Base-by-base conservation (phyloP, 2,113 vertebrate species). In the Shinisaurus crocodilurus region DNA sequence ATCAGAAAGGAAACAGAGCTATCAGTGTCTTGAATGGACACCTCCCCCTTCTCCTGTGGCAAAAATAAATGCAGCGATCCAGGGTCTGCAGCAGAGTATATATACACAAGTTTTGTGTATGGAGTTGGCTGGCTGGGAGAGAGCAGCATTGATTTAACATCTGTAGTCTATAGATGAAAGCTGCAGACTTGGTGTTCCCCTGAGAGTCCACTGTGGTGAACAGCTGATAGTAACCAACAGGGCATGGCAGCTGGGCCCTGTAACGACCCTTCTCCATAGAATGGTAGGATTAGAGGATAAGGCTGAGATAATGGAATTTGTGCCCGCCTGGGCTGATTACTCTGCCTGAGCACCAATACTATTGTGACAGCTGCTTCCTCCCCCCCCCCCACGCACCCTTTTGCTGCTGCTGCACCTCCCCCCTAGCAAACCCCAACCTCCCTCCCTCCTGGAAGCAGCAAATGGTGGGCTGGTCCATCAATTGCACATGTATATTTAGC, bases 221-320 rank as follows among this genome's bases (percentile, higher is more conserved):
- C 94, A 85, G 86, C 94, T 96, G 94, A 93, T 95, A 90, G 90
- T 87, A 89, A 90, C 94, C 95, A 95, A 93, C 5, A 45, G 94
- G 87, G 93, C 82, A 89, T 90, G 95, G 93, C 96, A 97, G 95
- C 97, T 96, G 96, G 80, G 94, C 69, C 82, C 89, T 93, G 50
- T 91, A 88, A 92, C 89, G 95, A 84, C 79, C 63, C 50, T 91
- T 95, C 91, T 95, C 94, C 93, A 85, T 95, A 95, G 94, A 93
- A 93, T 70, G 15, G 85, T 86, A 92, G 95, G 94, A 96, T 96
- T 96, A 96, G 93, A 4, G 95, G 92, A 89, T 93, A 93, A 92
- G 92, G 89, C 91, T 94, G 92, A 95, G 1, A 96, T 96, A 96
- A 97, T 95, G 95, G 95, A 97, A 95, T 96, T 88, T 96, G 81